Percentiles rank a stretch among this genome's conserved stretches.
Conservation (phyloP, 2,888 invertebrate species). For the Schizaphis graminum region DNA sequence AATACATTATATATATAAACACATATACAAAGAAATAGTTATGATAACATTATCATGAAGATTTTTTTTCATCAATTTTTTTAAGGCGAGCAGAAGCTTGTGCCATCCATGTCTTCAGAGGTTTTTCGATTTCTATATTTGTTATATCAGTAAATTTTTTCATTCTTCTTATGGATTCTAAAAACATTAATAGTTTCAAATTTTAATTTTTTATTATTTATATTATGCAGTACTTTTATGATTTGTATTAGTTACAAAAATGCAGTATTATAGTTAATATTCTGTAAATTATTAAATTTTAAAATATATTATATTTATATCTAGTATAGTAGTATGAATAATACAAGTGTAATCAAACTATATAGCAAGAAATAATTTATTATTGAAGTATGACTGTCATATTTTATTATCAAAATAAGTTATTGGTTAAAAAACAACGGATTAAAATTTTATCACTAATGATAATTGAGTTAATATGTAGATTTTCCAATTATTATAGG, state of each 20-base stretch:
- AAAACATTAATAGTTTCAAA: not conserved
- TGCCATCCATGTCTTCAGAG: not conserved
- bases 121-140: not conserved
- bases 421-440: not conserved
- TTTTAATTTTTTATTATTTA: too few relatives aligned
- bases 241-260: not conserved
- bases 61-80: not conserved
- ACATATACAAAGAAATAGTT: too few relatives aligned
- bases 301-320: constrained; percentile 1
- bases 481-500: too few relatives aligned
- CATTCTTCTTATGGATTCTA: not conserved
- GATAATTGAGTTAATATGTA: too few relatives aligned
- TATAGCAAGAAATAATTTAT: not conserved
- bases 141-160: not conserved
- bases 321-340: constrained; percentile 12
- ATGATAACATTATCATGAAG: too few relatives aligned
- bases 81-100: not conserved
- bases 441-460: too few relatives aligned
- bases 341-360: not conserved
- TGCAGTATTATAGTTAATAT: too few relatives aligned
- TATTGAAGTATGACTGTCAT: constrained; percentile 7
- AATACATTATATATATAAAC: too few relatives aligned
- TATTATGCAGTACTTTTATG: too few relatives aligned
- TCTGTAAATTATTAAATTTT: not conserved
- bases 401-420: not conserved